A percentile compares a stretch with the other conserved stretches of the same genome.
phyloP scores from a whole-genome alignment of 2,797 vertebrate species.

The Pseudochirops cupreus region DNA sequence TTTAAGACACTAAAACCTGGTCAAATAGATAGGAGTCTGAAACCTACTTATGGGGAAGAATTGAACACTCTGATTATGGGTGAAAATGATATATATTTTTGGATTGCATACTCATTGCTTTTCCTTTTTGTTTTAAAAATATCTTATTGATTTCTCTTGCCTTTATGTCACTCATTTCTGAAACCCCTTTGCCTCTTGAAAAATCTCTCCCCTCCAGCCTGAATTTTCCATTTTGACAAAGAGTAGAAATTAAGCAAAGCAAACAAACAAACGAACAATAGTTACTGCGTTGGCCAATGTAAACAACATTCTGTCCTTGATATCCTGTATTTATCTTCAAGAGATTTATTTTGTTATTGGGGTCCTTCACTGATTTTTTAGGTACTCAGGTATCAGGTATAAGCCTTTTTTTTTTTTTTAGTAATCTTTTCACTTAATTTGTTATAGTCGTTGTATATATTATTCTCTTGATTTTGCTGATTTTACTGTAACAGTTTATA shows the following conservation, averaged over 20 bases:
- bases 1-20: neutral
- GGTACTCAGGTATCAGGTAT: neutral
- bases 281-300: neutral
- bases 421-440: neutral
- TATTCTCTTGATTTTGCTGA: neutral
- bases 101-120: neutral
- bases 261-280: neutral
- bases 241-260: neutral
- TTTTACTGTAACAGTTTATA: neutral
- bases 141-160: neutral
- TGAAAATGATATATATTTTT: neutral
- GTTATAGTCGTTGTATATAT: neutral
- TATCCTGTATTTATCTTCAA: neutral
- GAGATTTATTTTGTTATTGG: neutral
- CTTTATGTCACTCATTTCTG: neutral
- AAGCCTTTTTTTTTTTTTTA: neutral
- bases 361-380: neutral
- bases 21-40: neutral
- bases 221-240: neutral
- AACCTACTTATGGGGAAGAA: neutral
- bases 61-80: neutral
- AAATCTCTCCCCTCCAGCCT: neutral
- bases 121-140: neutral
- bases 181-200: neutral
- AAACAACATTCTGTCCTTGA: neutral